Percentiles rank a stretch among this genome's conserved stretches.
phyloP scores from a whole-genome alignment of 2,888 invertebrate genomes.

The Conistra vaccinii region DNA sequence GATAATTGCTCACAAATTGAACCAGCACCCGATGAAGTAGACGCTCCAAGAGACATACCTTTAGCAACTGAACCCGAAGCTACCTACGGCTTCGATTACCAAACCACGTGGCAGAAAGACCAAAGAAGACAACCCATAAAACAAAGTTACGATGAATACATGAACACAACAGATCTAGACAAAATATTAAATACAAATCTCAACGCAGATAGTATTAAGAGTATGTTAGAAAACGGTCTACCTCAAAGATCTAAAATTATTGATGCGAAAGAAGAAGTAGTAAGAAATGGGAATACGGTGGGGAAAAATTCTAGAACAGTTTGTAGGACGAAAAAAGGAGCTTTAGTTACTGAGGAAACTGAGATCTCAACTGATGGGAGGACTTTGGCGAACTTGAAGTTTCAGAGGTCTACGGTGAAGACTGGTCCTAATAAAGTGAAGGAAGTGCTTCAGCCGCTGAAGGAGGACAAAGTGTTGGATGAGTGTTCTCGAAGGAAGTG shows the following conservation, averaged over 20 bases:
- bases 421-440: constrained; percentile 84
- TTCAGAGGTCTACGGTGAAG: constrained; percentile 85
- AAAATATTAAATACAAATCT: constrained; percentile 79
- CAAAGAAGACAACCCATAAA: constrained; percentile 89
- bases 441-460: constrained; percentile 82
- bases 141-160: constrained; percentile 83
- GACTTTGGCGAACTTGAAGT: constrained; percentile 83
- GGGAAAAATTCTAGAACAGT: constrained; percentile 85
- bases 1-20: constrained; percentile 81
- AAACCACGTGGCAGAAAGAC: constrained; percentile 87
- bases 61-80: constrained; percentile 84
- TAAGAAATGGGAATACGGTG: constrained; percentile 83
- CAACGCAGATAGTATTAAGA: constrained; percentile 83
- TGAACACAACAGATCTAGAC: constrained; percentile 83
- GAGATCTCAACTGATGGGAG: constrained; percentile 86
- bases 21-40: constrained; percentile 84
- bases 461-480: constrained; percentile 82
- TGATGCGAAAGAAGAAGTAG: constrained; percentile 84
- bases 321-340: constrained; percentile 84
- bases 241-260: constrained; percentile 82
- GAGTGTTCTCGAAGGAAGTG: constrained; percentile 84
- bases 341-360: constrained; percentile 86
- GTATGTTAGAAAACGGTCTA: constrained; percentile 86
- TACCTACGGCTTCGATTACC: constrained; percentile 83
- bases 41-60: constrained; percentile 67